Evolutionary conservation across 2,113 vertebrate species (phyloP).

Genomic region (Macroglossus sobrinus): DNA sequence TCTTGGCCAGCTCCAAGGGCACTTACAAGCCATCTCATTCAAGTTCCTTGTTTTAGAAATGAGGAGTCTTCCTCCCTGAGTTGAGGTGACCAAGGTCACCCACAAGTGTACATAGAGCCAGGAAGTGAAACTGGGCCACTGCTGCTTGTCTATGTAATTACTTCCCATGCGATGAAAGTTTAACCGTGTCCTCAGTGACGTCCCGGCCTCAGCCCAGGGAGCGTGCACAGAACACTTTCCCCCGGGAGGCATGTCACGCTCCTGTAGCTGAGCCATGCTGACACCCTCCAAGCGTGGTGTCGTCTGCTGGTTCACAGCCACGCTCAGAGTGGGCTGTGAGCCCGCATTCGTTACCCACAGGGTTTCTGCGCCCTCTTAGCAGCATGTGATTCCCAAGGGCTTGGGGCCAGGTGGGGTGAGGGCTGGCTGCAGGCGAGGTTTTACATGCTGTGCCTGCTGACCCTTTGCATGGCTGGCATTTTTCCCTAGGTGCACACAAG

Average conservation of each 20-base stretch:
- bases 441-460: slow-evolving; percentile 1
- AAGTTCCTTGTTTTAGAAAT: background rate
- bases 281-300: slow-evolving; percentile 53
- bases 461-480: slow-evolving; percentile 42
- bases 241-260: background rate
- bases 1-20: background rate
- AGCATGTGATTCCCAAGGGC: background rate
- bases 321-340: slow-evolving; percentile 46
- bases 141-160: background rate
- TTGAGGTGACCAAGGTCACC: background rate
- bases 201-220: background rate
- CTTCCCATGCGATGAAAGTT: background rate
- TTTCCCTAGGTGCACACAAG: background rate
- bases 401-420: background rate
- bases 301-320: background rate
- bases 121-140: background rate
- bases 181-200: background rate
- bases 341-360: slow-evolving; percentile 38
- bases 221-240: background rate
- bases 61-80: background rate
- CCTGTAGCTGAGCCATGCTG: slow-evolving; percentile 25
- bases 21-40: background rate
- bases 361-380: background rate
- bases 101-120: background rate
- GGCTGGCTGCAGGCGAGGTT: background rate